Conservation (phyloP, 2,888 invertebrate genomes). For the Alloscopus bannaensis region DNA sequence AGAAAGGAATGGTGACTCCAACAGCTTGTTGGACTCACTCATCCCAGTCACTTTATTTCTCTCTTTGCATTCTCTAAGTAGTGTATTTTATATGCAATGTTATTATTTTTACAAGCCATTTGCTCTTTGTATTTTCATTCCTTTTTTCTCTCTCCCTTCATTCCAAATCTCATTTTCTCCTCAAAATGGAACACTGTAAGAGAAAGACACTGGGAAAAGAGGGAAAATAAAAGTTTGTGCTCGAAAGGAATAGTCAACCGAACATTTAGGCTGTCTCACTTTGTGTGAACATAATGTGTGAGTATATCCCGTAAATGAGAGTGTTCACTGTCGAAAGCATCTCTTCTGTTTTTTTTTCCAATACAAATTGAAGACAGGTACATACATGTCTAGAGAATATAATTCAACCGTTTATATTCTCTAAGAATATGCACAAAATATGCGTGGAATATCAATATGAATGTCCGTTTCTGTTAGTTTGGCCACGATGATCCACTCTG, state of each 20-base stretch:
- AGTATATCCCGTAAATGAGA: conserved; percentile 14
- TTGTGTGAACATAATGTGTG: conserved; percentile 50
- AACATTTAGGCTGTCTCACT: conserved; percentile 46
- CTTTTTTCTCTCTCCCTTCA: conserved; percentile 72
- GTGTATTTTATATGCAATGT: conserved; percentile 73
- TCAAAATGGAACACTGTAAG: conserved; percentile 67
- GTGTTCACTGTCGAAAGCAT: no score
- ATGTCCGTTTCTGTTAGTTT: conserved; percentile 8
- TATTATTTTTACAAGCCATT: conserved; percentile 74
- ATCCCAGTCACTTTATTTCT: conserved; percentile 41
- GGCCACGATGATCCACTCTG: no score
- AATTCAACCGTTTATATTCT: no score
- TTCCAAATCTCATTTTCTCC: conserved; percentile 73
- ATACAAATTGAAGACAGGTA: no score
- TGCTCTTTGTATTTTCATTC: conserved; percentile 73
- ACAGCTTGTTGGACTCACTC: conserved; percentile 68
- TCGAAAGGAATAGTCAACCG: conserved; percentile 48
- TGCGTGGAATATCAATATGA: not conserved
- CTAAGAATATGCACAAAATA: no score
- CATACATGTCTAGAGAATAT: no score
- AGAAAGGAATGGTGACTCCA: conserved; percentile 46
- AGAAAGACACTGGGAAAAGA: conserved; percentile 30
- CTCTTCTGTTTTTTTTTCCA: no score
- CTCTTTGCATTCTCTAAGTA: conserved; percentile 65
- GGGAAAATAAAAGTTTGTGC: conserved; percentile 58